Conservation (phyloP, 2,113 vertebrate genomes). For the Empidonax alnorum region DNA sequence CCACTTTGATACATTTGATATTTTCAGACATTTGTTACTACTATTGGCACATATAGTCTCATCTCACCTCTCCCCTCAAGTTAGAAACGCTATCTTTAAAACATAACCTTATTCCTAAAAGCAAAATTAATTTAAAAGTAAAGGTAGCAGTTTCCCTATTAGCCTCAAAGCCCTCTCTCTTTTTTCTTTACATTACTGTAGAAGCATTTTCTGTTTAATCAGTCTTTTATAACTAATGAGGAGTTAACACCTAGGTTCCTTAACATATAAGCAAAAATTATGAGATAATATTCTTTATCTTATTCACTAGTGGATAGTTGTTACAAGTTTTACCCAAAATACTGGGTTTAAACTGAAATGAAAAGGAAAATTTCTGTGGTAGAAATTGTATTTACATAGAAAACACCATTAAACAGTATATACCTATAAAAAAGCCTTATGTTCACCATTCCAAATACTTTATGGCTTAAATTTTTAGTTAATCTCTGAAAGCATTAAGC, state of each 20-base stretch:
- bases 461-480: neutral
- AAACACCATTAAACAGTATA: neutral
- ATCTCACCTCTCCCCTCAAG: neutral
- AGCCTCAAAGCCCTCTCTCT: neutral
- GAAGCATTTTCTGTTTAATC: neutral
- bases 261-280: neutral
- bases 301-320: neutral
- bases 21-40: conserved; percentile 12
- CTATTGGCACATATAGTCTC: neutral
- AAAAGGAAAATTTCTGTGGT: neutral
- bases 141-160: neutral
- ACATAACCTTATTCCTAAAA: conserved; percentile 33
- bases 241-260: neutral
- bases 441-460: neutral
- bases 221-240: neutral
- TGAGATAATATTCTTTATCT: neutral
- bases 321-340: neutral
- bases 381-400: neutral
- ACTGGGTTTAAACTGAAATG: neutral
- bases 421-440: neutral
- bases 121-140: conserved; percentile 2
- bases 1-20: neutral
- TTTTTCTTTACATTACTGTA: neutral
- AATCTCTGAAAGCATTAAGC: neutral
- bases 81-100: conserved; percentile 39